A percentile compares a stretch with the other conserved stretches of the same genome.
phyloP scores from a whole-genome alignment of 2,888 invertebrate species.

The Drosophila neutralis region DNA sequence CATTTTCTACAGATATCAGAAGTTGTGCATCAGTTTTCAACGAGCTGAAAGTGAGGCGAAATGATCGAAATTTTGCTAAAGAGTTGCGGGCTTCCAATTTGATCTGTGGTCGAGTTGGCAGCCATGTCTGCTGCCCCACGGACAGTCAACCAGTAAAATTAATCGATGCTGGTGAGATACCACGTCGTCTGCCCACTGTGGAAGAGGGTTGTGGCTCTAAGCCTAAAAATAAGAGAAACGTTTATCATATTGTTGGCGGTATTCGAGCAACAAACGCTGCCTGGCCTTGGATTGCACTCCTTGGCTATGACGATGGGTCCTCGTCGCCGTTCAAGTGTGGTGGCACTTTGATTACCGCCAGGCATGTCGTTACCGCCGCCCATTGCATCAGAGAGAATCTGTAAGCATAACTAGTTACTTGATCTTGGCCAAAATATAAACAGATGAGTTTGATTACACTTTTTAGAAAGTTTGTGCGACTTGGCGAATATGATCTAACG shows the following conservation, averaged over 20 bases:
- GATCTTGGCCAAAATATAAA: background rate
- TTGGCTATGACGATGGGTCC: constrained; percentile 88
- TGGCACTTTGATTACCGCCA: constrained; percentile 85
- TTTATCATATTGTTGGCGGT: constrained; percentile 86
- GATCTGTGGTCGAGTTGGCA: constrained; percentile 65
- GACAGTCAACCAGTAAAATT: constrained; percentile 15
- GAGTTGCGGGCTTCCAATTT: constrained; percentile 77
- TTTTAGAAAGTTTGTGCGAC: constrained; percentile 86
- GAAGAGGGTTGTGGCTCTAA: constrained; percentile 88
- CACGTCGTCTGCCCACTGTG: constrained; percentile 80
- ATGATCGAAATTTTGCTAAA: constrained; percentile 67
- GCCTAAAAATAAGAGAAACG: constrained; percentile 78
- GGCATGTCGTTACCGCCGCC: constrained; percentile 89
- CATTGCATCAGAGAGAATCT: constrained; percentile 75
- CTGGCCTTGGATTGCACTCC: constrained; percentile 92
- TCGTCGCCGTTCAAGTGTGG: constrained; percentile 83
- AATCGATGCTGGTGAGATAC: constrained; percentile 58
- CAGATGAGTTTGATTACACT: background rate
- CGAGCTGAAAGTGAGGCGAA: constrained; percentile 62
- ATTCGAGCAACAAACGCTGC: constrained; percentile 87
- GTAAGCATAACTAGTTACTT: constrained; percentile 16
- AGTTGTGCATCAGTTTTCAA: constrained; percentile 67
- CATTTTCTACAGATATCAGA: constrained; percentile 59
- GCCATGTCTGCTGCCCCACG: constrained; percentile 80
- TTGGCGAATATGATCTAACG: constrained; percentile 91